Evolutionary conservation across 2,113 vertebrate genomes (phyloP).

Genomic region (Triplophysa rosa): DNA sequence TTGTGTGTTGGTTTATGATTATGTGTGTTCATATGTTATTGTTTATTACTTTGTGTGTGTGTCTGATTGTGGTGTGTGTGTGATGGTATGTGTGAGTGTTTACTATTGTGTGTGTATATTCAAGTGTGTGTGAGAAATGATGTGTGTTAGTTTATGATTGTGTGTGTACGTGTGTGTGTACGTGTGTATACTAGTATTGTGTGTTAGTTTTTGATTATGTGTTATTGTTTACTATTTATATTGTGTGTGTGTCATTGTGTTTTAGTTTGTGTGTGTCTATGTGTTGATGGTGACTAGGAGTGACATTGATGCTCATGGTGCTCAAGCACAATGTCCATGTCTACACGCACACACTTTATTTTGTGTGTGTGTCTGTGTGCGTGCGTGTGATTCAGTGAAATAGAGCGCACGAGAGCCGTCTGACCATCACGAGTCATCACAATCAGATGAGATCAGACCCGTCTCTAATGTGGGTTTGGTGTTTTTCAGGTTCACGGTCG

Average conservation of each 20-base stretch:
- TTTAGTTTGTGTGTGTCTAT: no score
- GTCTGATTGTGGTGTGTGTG: background rate
- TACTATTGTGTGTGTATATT: no score
- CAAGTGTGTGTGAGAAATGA: no score
- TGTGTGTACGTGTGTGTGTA: no score
- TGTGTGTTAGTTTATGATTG: no score
- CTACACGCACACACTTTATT: background rate
- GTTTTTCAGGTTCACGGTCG: constrained; percentile 63
- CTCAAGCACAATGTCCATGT: background rate
- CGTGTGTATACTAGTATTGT: no score
- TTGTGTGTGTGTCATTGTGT: no score
- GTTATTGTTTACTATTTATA: no score
- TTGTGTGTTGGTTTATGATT: background rate
- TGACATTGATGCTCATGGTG: constrained; percentile 18
- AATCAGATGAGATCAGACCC: background rate
- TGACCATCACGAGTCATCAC: background rate
- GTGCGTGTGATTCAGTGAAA: background rate
- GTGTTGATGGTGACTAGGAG: background rate
- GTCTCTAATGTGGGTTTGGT: background rate
- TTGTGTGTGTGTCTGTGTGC: no score
- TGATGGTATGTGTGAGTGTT: no score
- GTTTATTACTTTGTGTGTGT: constrained; percentile 19
- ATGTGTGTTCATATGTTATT: background rate
- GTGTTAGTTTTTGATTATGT: no score
- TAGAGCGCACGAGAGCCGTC: background rate